Conservation (phyloP, 2,113 vertebrate species). For the Azemiops feae region DNA sequence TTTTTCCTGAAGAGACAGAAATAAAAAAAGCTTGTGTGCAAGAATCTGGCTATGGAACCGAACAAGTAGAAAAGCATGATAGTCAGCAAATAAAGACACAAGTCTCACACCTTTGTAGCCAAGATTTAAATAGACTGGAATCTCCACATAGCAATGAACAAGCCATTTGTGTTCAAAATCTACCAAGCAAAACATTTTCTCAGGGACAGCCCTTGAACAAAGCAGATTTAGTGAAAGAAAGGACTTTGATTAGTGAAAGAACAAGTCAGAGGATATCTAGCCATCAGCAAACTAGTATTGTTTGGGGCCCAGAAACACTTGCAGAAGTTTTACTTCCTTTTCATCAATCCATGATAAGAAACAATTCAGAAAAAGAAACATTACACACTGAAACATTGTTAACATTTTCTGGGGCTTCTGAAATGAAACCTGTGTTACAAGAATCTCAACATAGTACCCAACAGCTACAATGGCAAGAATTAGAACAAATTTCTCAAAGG, state of each 20-base stretch:
- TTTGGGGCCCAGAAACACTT: not conserved
- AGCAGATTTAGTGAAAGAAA: not conserved
- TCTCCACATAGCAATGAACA: not conserved
- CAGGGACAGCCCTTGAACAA: not conserved
- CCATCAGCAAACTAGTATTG: not conserved
- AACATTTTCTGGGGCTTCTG: not conserved
- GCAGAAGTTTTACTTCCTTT: constrained; percentile 16
- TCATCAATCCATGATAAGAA: not conserved
- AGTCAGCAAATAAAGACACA: not conserved
- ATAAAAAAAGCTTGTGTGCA: not conserved
- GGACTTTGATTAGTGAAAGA: not conserved
- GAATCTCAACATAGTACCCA: not conserved
- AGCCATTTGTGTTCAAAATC: too few relatives aligned
- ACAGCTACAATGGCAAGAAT: not conserved
- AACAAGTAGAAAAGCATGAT: not conserved
- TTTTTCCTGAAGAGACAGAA: not conserved
- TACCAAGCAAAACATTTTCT: not conserved
- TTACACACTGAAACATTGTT: not conserved
- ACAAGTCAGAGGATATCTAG: not conserved
- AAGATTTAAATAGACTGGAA: not conserved
- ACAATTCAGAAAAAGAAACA: not conserved
- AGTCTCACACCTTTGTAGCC: not conserved
- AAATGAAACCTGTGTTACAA: not conserved
- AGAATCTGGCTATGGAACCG: not conserved
- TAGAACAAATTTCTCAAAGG: not conserved